These are phyloP conservation scores for Aeoliscus strigatus DNA, from an alignment of 2,797 vertebrate species.

Conservation along the genomic window DNA sequence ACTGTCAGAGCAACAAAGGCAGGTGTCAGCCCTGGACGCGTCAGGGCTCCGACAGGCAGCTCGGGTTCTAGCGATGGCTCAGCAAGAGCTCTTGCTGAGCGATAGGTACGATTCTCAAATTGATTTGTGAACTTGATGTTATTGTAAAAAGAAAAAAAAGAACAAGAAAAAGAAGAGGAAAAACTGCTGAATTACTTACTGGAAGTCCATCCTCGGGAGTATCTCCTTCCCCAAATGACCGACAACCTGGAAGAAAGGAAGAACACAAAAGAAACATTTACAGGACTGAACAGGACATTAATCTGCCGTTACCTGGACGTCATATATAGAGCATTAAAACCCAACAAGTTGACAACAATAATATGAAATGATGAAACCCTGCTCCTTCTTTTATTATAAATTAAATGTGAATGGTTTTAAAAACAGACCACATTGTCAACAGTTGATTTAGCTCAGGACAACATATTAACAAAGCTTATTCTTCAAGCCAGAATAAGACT, in stretches of 20 bases:
- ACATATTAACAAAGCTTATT: slow-evolving; percentile 11
- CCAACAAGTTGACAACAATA: background rate
- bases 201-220: slow-evolving; percentile 83
- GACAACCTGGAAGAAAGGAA: slow-evolving; percentile 76
- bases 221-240: slow-evolving; percentile 82
- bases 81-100: slow-evolving; percentile 2
- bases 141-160: too few relatives aligned
- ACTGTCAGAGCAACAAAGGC: slow-evolving; percentile 43
- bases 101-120: background rate
- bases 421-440: too few relatives aligned
- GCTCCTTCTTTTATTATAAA: too few relatives aligned
- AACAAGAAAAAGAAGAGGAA: too few relatives aligned
- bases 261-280: slow-evolving; percentile 7
- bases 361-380: too few relatives aligned
- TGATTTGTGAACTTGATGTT: too few relatives aligned
- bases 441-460: slow-evolving; percentile 4
- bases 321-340: background rate
- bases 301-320: background rate
- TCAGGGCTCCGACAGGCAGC: slow-evolving; percentile 20
- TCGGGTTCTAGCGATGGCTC: slow-evolving; percentile 25
- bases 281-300: background rate
- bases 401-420: background rate
- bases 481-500: slow-evolving; percentile 27
- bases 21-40: slow-evolving; percentile 34
- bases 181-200: too few relatives aligned